Conservation (phyloP, 2,888 invertebrate genomes). For the Sepiola atlantica region DNA sequence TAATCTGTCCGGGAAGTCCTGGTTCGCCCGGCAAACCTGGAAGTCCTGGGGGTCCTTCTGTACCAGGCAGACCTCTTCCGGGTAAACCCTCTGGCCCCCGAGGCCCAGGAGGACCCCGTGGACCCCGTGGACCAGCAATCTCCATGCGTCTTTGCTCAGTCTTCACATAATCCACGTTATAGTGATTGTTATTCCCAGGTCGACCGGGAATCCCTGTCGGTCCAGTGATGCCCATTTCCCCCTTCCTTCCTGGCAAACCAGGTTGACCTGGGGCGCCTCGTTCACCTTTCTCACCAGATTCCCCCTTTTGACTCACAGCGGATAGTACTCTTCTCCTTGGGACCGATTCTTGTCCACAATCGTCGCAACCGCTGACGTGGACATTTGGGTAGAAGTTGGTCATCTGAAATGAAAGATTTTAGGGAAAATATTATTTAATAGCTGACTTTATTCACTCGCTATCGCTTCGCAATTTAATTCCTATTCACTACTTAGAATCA, state of each 20-base stretch:
- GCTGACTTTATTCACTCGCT: no score
- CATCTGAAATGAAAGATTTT: background rate
- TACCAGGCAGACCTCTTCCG: background rate
- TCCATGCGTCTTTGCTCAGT: background rate
- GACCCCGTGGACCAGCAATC: background rate
- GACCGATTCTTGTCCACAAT: background rate
- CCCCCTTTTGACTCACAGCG: background rate
- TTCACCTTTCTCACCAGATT: background rate
- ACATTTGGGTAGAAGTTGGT: background rate
- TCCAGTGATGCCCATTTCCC: slow-evolving; percentile 17
- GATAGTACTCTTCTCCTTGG: background rate
- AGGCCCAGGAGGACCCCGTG: background rate
- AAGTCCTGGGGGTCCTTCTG: background rate
- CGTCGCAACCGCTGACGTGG: background rate
- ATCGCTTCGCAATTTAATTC: no score
- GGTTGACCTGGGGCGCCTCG: background rate
- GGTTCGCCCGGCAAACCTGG: background rate
- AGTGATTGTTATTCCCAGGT: background rate
- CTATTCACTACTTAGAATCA: no score
- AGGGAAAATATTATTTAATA: no score
- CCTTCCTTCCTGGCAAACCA: background rate
- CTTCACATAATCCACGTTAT: slow-evolving; percentile 4
- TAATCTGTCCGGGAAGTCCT: background rate
- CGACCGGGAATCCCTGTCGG: slow-evolving; percentile 34
- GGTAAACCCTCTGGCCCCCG: background rate